Base-by-base conservation (phyloP, 1,140 invertebrate species). In the Rhizoglyphus robini region DNA sequence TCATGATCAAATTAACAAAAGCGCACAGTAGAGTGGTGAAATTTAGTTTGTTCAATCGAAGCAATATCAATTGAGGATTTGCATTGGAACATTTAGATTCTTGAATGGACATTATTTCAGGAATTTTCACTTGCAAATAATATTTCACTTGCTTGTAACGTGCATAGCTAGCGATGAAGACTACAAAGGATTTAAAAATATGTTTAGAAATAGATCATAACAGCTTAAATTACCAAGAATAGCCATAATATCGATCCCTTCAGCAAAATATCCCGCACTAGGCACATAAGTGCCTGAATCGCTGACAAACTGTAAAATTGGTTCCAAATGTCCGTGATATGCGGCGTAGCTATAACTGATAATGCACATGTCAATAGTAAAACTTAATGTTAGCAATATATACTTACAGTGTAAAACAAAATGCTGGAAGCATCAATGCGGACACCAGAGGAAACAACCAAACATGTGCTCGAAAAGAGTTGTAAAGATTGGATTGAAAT, bases 301-400 rank as follows among this genome's bases (percentile, higher is more conserved):
- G 20, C 23, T 27, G 8, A 54, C 51, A 32, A 27, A 54, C 8
- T 54, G 8, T 15, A 54, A 32, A 11, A 25, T 27, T 54, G 51
- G 51, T 32, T 54, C 51, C 51, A 54, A 23, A 23, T 54, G 51
- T 11, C 20, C 20, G 51, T 54, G 8, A 11, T 11, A 5, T 25
- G 51, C 51, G 51, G 51, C 51, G 23, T 54, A 54, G 51, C 51
- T 54, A 32, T 54, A 54, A 23, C 51, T 54, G 51, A 41, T 11
- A 11, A 41, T 41, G n/a, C n/a, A n/a, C n/a, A n/a, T 11, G 18
- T 41, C 36, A 41, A 11, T 41, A 41, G 8, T 41, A 18, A 41
- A 41, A 41, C 18, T 41, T 11, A 41, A 41, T 18, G 18, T 11
- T 41, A 41, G 8, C 18, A 41, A 41, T 41, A 41, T 8, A 54